Conservation (phyloP, 2,888 invertebrate species). For the Drosophila phalerata region DNA sequence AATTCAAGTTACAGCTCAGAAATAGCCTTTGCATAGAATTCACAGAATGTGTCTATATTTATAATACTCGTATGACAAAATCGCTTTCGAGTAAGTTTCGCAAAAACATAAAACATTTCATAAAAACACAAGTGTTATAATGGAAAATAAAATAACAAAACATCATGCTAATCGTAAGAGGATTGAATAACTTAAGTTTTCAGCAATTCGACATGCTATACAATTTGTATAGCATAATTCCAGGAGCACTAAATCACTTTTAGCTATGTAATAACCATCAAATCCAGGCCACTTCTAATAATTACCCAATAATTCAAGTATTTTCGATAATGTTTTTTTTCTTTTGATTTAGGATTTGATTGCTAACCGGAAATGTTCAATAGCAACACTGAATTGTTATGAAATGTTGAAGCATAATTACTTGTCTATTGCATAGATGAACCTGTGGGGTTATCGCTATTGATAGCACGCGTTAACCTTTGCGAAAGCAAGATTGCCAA, state of each 20-base stretch:
- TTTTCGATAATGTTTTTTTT: neutral
- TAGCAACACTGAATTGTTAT: conserved; percentile 23
- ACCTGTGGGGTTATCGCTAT: conserved; percentile 58
- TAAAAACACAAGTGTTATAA: too few relatives aligned
- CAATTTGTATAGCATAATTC: conserved; percentile 44
- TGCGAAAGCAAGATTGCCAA: conserved; percentile 40
- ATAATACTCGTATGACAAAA: conserved; percentile 40
- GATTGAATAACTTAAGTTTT: neutral
- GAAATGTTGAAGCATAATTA: conserved; percentile 31
- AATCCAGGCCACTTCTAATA: neutral
- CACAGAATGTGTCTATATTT: conserved; percentile 13
- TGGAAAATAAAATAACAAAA: too few relatives aligned
- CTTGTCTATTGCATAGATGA: conserved; percentile 6
- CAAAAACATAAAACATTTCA: neutral
- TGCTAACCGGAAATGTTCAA: conserved; percentile 69
- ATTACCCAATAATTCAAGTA: neutral
- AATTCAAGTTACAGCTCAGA: conserved; percentile 25
- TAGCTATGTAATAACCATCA: conserved; percentile 12
- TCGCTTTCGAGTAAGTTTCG: neutral
- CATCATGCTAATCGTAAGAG: too few relatives aligned
- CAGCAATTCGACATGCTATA: too few relatives aligned
- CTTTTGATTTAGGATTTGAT: neutral
- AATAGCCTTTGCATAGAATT: conserved; percentile 19
- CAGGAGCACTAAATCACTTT: conserved; percentile 28
- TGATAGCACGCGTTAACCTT: conserved; percentile 59